Base-by-base conservation (phyloP, 2,888 invertebrate genomes). In the Eilema caniola region DNA sequence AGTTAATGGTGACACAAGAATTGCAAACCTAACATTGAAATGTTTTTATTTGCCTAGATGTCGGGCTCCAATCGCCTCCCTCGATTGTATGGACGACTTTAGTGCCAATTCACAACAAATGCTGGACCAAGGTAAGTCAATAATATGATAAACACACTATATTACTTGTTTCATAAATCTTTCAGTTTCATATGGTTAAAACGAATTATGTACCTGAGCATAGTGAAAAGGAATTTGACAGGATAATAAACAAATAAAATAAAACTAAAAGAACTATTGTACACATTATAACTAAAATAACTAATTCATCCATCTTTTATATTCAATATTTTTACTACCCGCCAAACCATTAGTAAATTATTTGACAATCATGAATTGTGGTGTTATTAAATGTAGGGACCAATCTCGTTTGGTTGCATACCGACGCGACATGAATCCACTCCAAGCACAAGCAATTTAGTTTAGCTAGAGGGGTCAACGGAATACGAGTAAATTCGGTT, bases 81-180 rank as follows among this genome's bases (percentile, higher is more conserved):
- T 98, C 91, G 98, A 98, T 96, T 98, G 98, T 95, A 98, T 98
- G 98, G 98, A 98, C 96, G 98, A 98, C 96, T 98, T 98, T 96
- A 98, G 98, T 93, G 97, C 95, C 62, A 93, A 95, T 76, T 95
- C 95, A 4, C 95, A 95, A 79, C 95, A 95, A 81, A 95, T 95
- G 95, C 85, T 95, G 79, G 95, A 95, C 84, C 95, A 94, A 94
- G 94, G 95, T 92, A 89, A 83, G 90, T 84, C 47, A 24, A 20
- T 16, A 7, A 24, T 28, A 53, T 56, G 31, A 25, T 31, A 8
- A 25, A 28, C 3, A 25, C 20, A 20, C 10, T 63, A 11, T 64
- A 28, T 11, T 53, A 41, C 8, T 24, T 53, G 53, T 53, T 20
- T n/a, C 47, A 47, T 53, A 10, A n/a, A n/a, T 53, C 10, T 41